Base-by-base conservation (phyloP, 2,888 invertebrate species). In the Meiosimyza platycephala region DNA sequence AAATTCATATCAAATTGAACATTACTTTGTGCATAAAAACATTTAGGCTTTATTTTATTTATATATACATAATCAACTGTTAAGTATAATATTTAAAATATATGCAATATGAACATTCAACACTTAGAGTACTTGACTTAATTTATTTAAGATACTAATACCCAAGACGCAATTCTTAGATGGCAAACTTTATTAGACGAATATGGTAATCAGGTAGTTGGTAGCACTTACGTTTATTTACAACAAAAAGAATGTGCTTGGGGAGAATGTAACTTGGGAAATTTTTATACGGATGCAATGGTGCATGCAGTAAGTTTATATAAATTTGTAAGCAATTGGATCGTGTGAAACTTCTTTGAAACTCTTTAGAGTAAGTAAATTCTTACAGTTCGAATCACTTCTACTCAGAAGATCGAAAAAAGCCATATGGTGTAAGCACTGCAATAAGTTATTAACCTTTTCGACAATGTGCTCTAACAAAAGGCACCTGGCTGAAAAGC, bases 201-300 rank as follows among this genome's bases (percentile, higher is more conserved):
- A 22, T 75, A 85, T 62, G 91, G 91, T 0, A 87, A 86, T 6
- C 82, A 86, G 71, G 84, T 89, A 55, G 83, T 94, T 15, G 94
- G 93, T 0, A 78, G 76, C 0, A 89, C 91, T 0, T 85, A 88
- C 75, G 92, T 93, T 0, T 82, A 85, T 12, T 82, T 95, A 60
- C 88, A 90, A 9, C 88, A 88, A 50, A 85, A 85, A 0, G 80
- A 83, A 9, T 94, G 94, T 76, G 83, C 89, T 0, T 87, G 86
- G 18, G 83, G 82, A 0, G 95, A 95, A 84, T 95, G 94, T 81
- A 93, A 92, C 79, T 85, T 94, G 59, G 95, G 94, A 40, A 92
- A 90, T 82, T 90, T 94, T 13, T 89, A 93, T 57, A 90, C 93
- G 11, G 94, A 94, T 75, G 91, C 94, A 0, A 91, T 92, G 86